phyloP scores from a whole-genome alignment of 2,888 invertebrate genomes.

The Malacosoma neustria region DNA sequence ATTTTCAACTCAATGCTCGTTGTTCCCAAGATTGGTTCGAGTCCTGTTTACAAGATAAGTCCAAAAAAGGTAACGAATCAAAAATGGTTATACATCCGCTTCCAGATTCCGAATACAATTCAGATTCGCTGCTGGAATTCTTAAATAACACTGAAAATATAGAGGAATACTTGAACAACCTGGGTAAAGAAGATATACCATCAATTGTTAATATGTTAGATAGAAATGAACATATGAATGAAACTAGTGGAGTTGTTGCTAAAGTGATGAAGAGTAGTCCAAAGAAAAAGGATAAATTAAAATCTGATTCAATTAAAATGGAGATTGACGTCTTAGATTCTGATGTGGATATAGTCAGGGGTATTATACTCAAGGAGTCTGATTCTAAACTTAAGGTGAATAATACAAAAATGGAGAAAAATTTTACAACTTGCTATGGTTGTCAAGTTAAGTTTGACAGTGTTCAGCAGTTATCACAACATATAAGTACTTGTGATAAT shows the following conservation, averaged over 20 bases:
- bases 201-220: conserved; percentile 60
- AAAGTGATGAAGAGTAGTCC: conserved; percentile 44
- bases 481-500: conserved; percentile 50
- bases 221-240: conserved; percentile 39
- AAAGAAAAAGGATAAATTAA: conserved; percentile 39
- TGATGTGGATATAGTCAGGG: conserved; percentile 51
- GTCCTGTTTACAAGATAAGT: conserved; percentile 40
- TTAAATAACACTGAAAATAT: conserved; percentile 63
- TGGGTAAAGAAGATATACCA: conserved; percentile 64
- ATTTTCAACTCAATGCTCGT: conserved; percentile 59
- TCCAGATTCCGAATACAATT: conserved; percentile 65
- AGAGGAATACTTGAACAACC: conserved; percentile 56
- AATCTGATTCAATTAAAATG: conserved; percentile 38
- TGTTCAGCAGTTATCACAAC: conserved; percentile 45
- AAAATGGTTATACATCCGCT: conserved; percentile 55
- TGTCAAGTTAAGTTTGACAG: conserved; percentile 47
- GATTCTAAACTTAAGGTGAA: conserved; percentile 29
- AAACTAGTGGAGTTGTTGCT: conserved; percentile 22
- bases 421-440: conserved; percentile 42
- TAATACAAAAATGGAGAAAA: conserved; percentile 20
- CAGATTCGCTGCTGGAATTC: conserved; percentile 63
- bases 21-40: conserved; percentile 65
- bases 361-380: conserved; percentile 40
- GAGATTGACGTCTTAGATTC: conserved; percentile 57
- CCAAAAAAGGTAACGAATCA: conserved; percentile 37